Conservation (phyloP, 2,888 invertebrate genomes). For the Psylliodes chrysocephalus region DNA sequence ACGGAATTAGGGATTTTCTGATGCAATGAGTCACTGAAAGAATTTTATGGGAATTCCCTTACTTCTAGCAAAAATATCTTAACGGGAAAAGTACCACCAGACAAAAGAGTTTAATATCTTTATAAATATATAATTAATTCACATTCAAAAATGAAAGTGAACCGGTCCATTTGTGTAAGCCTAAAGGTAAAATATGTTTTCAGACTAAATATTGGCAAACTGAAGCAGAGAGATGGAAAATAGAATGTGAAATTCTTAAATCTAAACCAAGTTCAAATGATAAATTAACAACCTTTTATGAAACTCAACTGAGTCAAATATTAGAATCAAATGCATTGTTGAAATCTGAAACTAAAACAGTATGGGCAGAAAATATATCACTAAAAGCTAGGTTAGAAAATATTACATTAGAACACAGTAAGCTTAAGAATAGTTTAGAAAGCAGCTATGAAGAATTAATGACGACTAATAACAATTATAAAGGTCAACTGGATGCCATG, state of each 20-base stretch:
- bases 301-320: conserved; percentile 57
- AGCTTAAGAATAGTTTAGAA: conserved; percentile 68
- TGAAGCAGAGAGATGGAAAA: conserved; percentile 78
- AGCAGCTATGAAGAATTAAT: conserved; percentile 74
- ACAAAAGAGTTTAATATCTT: too few species aligned
- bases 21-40: too few species aligned
- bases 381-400: conserved; percentile 67
- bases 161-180: too few species aligned
- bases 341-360: conserved; percentile 57
- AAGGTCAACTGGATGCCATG: conserved; percentile 78
- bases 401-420: conserved; percentile 64
- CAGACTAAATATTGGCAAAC: conserved; percentile 66
- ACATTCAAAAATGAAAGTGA: too few species aligned
- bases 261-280: conserved; percentile 59
- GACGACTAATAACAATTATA: conserved; percentile 73
- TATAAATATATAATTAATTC: too few species aligned
- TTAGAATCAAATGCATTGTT: conserved; percentile 56
- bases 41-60: too few species aligned
- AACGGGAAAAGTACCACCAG: too few species aligned
- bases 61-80: too few species aligned
- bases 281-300: conserved; percentile 59
- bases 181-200: too few species aligned
- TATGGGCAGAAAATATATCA: conserved; percentile 60
- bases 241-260: conserved; percentile 74
- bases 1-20: too few species aligned